Evolutionary conservation across 1,140 invertebrate genomes (phyloP), one percentile per base, ranked within the genome.

Genomic region (Diploscapter pachys): DNA sequence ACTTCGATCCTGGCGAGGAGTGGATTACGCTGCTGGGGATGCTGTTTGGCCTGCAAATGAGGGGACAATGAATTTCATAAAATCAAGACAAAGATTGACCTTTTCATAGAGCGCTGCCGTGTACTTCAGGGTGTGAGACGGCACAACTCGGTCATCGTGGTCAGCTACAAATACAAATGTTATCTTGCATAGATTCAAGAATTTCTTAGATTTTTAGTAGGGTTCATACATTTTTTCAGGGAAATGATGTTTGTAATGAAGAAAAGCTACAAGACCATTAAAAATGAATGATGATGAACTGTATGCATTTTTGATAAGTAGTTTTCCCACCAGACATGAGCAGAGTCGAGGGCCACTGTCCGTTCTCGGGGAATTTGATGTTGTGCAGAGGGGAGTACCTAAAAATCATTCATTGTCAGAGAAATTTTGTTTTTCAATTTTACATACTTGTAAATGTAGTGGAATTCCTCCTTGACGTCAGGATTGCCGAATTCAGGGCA

Each of bases 91-190:
- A 9, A 87, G 86, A 63, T 90, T 89, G 55, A 13, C 11, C 55
- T 71, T 89, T 81, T 94, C 87, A 84, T 99, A 96, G 63, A 99
- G 87, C 80, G 93, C 90, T 1, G 96, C 94, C 71, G 95, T 92
- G 83, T 93, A 93, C 88, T 99, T 99, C 4, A 97, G 89, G 71
- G 94, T 95, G 87, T 99, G 96, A 71, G 95, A 89, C 53, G 96
- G 95, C 70, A 96, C 94, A 67, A 98, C 95, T 77, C 96, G 90
- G 88, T 98, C 96, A 88, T 99, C 96, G 86, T 99, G 96, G 89
- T 98, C 95, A 13, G 93, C 96, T 49, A 95, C 31, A 31, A 31
- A 31, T 1, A 31, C 0, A 31, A 31, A 31, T 31, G 0, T 31
- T 31, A 31, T 31, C 31, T 31, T 31, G 31, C 31, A 31, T 31